These are phyloP conservation scores for Drosophila kurseongensis DNA, from an alignment of 1,140 invertebrate genomes.

Conservation along the genomic window DNA sequence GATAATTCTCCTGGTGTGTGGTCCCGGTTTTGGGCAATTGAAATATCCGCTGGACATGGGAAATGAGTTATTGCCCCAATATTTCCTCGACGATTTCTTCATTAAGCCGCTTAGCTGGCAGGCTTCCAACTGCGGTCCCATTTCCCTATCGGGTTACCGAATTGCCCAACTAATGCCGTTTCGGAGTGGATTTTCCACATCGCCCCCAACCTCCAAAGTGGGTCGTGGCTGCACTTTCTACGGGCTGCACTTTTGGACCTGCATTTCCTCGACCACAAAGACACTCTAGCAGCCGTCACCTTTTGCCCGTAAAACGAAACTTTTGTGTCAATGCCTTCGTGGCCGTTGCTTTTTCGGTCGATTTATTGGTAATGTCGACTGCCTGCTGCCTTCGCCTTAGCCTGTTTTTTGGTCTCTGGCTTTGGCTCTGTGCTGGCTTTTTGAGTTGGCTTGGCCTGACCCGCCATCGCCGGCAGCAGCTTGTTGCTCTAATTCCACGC, in stretches of 20 bases:
- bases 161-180: constrained; percentile 32
- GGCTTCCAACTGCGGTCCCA: constrained; percentile 13
- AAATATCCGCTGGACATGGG: constrained; percentile 26
- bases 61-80: constrained; percentile 24
- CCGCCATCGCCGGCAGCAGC: constrained; percentile 34
- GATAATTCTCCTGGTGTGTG: constrained; percentile 68
- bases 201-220: constrained; percentile 3
- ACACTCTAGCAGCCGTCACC: constrained; percentile 48
- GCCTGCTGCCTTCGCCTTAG: constrained; percentile 2
- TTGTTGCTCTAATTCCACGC: constrained; percentile 47
- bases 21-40: constrained; percentile 15
- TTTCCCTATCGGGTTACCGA: constrained; percentile 41
- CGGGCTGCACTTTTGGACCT: constrained; percentile 6
- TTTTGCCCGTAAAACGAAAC: constrained; percentile 64
- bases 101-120: constrained; percentile 33
- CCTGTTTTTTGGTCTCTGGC: constrained; percentile 22
- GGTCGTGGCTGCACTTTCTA: constrained; percentile 35
- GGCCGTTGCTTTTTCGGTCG: constrained; percentile 51
- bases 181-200: constrained; percentile 15
- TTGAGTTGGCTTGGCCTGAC: constrained; percentile 24
- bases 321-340: constrained; percentile 72
- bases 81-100: constrained; percentile 21
- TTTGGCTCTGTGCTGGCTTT: constrained; percentile 29
- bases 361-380: constrained; percentile 44
- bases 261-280: constrained; percentile 46